Evolutionary conservation across 2,888 invertebrate species (phyloP).

Genomic region (Mimas tiliae): DNA sequence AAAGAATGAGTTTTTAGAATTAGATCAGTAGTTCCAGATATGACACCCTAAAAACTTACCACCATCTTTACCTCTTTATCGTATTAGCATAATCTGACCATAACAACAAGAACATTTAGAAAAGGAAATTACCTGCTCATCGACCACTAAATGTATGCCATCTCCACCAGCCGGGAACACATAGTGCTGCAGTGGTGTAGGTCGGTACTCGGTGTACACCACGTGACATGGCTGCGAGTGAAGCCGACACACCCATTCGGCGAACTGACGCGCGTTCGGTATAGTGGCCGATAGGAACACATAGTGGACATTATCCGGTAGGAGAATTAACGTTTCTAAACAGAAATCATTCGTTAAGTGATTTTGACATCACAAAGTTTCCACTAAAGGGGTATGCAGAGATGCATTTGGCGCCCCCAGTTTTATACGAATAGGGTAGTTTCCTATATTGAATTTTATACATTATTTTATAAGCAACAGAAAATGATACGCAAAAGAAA

Average conservation of each 20-base stretch:
- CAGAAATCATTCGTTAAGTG: neutral
- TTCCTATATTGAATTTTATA: too few relatives aligned
- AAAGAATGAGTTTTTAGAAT: too few relatives aligned
- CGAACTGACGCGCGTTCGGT: slow-evolving; percentile 98
- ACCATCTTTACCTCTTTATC: neutral
- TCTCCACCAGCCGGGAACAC: slow-evolving; percentile 98
- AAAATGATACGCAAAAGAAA: too few relatives aligned
- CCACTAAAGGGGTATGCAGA: too few relatives aligned
- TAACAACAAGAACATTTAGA: too few relatives aligned
- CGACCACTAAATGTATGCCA: slow-evolving; percentile 97
- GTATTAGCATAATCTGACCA: neutral
- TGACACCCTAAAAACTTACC: too few relatives aligned
- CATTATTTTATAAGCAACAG: too few relatives aligned
- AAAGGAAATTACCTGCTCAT: slow-evolving; percentile 88
- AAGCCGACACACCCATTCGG: slow-evolving; percentile 96
- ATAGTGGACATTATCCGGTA: slow-evolving; percentile 99
- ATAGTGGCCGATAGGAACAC: slow-evolving; percentile 99
- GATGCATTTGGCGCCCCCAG: too few relatives aligned
- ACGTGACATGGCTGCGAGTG: slow-evolving; percentile 99
- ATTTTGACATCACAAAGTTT: neutral
- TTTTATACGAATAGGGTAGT: too few relatives aligned
- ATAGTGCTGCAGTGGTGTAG: slow-evolving; percentile 99
- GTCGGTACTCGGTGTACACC: slow-evolving; percentile 98
- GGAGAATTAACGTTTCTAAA: slow-evolving; percentile 95
- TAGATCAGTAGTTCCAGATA: too few relatives aligned